A percentile compares a stretch with the other conserved stretches of the same genome.
These are phyloP conservation scores for Bombycilla garrulus DNA, from an alignment of 2,113 vertebrate genomes.

Conservation along the genomic window DNA sequence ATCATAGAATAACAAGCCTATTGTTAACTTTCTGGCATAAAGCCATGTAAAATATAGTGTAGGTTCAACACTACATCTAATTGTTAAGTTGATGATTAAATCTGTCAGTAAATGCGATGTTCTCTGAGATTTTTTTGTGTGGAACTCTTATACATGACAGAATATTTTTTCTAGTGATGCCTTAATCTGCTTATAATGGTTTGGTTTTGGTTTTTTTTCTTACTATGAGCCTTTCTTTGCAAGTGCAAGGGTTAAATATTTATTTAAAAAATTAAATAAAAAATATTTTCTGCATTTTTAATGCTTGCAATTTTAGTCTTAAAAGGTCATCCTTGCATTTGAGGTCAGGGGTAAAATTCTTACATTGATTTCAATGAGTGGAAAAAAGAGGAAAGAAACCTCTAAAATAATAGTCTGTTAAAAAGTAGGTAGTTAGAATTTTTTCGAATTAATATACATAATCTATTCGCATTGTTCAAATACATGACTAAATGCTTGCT, in stretches of 20 bases:
- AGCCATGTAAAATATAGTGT: not conserved
- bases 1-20: not conserved
- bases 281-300: not conserved
- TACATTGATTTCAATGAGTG: not conserved
- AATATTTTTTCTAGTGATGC: not conserved
- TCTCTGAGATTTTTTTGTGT: not conserved
- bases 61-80: not conserved
- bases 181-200: not conserved
- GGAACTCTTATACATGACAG: not conserved
- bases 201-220: not conserved
- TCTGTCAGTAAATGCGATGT: not conserved
- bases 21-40: not conserved
- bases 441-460: not conserved
- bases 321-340: not conserved
- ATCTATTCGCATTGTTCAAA: not conserved
- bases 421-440: not conserved
- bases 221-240: not conserved
- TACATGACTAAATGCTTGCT: not conserved
- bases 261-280: not conserved
- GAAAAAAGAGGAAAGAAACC: not conserved
- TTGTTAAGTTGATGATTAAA: not conserved
- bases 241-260: not conserved
- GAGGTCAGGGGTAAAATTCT: not conserved
- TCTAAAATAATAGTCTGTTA: not conserved
- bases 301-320: not conserved